Percentiles rank a stretch among this genome's conserved stretches.
Evolutionary conservation across 2,797 vertebrate species (phyloP).

Genomic region (Spinus olivaceus): DNA sequence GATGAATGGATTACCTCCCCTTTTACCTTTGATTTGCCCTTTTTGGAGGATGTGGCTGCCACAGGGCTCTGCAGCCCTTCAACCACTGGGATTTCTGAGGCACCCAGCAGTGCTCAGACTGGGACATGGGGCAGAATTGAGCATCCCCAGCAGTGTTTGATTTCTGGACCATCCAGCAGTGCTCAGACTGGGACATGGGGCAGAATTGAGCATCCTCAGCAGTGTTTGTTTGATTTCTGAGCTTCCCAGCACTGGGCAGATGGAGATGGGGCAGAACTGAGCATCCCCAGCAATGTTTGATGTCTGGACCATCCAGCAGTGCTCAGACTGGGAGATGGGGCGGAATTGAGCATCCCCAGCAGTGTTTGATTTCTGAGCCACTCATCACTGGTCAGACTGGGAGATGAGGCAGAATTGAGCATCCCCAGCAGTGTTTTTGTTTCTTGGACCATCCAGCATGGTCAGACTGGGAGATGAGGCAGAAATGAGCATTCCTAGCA

Average conservation of each 20-base stretch:
- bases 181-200: too few species aligned
- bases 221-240: background rate
- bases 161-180: too few species aligned
- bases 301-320: too few species aligned
- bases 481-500: too few species aligned
- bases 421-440: background rate
- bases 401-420: background rate
- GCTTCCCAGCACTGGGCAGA: rapidly evolving
- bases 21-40: background rate
- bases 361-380: too few species aligned
- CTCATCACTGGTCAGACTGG: rapidly evolving
- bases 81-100: background rate
- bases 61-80: background rate
- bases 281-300: background rate
- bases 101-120: background rate
- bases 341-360: too few species aligned
- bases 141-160: too few species aligned
- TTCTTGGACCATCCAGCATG: too few species aligned
- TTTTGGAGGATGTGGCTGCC: background rate
- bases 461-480: background rate
- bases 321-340: too few species aligned
- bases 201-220: too few species aligned
- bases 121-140: background rate
- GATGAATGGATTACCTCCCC: background rate
- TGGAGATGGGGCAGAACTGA: background rate